phyloP scores from a whole-genome alignment of 2,113 vertebrate species.

The Micronycteris hirsuta region DNA sequence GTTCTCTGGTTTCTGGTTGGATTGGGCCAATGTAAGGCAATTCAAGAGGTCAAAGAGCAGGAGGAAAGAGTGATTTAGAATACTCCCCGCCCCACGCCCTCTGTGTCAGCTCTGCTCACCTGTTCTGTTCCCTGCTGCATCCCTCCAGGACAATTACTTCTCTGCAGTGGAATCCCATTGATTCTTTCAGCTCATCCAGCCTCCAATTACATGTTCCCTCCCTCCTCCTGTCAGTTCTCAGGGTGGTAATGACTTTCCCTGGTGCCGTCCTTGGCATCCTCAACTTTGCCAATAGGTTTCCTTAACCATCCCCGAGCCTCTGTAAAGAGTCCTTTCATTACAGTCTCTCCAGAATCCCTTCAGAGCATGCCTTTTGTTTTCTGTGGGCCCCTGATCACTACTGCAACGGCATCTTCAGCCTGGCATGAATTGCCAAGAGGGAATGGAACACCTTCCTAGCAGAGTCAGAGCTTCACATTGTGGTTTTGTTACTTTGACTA shows the following conservation, averaged over 20 bases:
- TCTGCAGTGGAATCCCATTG: fast-evolving
- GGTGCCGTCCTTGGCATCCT: background rate
- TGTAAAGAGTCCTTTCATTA: background rate
- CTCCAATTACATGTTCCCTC: background rate
- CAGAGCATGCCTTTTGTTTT: background rate
- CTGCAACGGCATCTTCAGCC: background rate
- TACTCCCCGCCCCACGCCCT: background rate
- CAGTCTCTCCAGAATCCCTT: background rate
- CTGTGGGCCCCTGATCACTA: background rate
- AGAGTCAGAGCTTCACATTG: background rate
- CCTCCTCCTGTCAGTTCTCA: background rate
- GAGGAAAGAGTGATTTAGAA: background rate
- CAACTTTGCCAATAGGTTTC: background rate
- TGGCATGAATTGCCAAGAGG: background rate
- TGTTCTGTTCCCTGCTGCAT: background rate
- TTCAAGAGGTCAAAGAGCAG: background rate
- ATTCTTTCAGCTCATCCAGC: background rate
- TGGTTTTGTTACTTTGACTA: conserved; percentile 3
- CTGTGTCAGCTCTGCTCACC: background rate
- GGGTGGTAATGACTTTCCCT: background rate
- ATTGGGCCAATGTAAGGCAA: background rate
- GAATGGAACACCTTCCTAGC: background rate
- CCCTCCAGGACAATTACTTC: no score
- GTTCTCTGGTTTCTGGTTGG: background rate
- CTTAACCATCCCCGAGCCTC: background rate